Evolutionary conservation across 2,113 vertebrate genomes (phyloP).

Genomic region (Apodemus speciosus): DNA sequence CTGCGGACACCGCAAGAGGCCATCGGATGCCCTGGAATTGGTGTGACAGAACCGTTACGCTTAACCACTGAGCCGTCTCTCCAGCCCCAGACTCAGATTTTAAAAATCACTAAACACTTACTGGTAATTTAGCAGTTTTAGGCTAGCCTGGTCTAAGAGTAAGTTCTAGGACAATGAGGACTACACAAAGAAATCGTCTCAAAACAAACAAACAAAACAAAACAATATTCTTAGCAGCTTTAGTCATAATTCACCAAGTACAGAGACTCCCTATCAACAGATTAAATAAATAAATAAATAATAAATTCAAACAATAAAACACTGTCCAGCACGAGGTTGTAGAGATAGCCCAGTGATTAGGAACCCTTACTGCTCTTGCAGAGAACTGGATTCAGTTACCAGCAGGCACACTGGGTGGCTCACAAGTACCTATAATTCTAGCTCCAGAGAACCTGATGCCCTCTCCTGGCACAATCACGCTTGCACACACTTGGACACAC

Average conservation of each 20-base stretch:
- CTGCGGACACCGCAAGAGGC: not conserved
- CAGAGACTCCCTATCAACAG: not conserved
- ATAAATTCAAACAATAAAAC: not conserved
- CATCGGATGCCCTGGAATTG: not conserved
- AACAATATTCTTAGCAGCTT: not conserved
- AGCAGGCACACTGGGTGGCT: not conserved
- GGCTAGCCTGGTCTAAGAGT: not conserved
- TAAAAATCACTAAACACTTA: constrained; percentile 38
- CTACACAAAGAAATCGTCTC: too few species aligned
- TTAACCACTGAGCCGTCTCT: not conserved
- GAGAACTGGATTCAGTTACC: not conserved
- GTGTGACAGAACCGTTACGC: not conserved
- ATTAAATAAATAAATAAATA: not conserved
- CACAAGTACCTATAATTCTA: not conserved
- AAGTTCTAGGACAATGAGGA: not conserved
- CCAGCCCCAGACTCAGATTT: not conserved
- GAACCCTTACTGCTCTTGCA: not conserved
- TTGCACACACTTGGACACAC: too few species aligned
- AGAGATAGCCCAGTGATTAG: not conserved
- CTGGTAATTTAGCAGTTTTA: not conserved
- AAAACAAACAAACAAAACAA: not conserved
- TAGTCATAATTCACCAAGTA: not conserved
- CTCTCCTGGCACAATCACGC: not conserved
- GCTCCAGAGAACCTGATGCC: not conserved
- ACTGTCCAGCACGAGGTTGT: not conserved